Percentiles rank a stretch among this genome's conserved stretches.
Evolutionary conservation across 2,888 invertebrate species (phyloP).

Genomic region (Morinoia aosen): DNA sequence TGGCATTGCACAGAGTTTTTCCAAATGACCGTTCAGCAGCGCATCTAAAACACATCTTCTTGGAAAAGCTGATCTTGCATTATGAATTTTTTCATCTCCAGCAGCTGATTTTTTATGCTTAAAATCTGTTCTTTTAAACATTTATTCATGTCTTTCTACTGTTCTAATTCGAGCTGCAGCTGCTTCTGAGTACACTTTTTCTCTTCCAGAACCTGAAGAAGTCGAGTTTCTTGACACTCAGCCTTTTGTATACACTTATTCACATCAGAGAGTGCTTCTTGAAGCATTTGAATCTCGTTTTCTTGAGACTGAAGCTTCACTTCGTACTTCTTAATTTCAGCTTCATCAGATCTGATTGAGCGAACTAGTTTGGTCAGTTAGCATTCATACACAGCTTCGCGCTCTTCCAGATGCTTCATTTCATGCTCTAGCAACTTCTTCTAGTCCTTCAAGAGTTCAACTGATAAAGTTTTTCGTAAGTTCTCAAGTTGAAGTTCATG

Average conservation of each 20-base stretch:
- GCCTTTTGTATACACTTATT: background rate
- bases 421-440: background rate
- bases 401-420: background rate
- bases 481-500: background rate
- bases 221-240: background rate
- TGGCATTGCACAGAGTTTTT: background rate
- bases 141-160: background rate
- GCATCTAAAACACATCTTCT: slow-evolving; percentile 5
- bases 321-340: background rate
- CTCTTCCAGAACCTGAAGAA: background rate
- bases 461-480: background rate
- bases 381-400: slow-evolving; percentile 1
- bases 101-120: background rate
- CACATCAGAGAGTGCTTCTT: background rate
- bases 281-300: background rate
- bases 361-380: background rate
- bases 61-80: background rate
- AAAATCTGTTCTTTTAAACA: background rate
- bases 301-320: background rate
- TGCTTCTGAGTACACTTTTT: slow-evolving; percentile 1
- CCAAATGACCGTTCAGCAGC: background rate
- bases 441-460: background rate
- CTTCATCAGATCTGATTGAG: background rate
- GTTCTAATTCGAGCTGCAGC: background rate
- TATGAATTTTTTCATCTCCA: background rate